Base-by-base conservation (phyloP, 2,113 vertebrate genomes). In the Macquaria ambigua region DNA sequence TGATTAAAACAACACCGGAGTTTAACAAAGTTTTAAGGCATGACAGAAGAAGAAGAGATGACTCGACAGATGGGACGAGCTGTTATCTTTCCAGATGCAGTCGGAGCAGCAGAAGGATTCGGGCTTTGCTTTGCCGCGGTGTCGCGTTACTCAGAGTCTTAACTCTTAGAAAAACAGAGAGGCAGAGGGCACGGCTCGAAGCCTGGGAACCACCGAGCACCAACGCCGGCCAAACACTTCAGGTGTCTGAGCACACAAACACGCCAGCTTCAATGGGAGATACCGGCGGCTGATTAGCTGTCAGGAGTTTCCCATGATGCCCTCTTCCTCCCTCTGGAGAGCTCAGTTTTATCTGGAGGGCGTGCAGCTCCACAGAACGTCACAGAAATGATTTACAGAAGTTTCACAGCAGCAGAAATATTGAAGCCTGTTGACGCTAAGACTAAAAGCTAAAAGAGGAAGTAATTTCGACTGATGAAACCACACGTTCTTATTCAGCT, bases 201-300 rank as follows among this genome's bases (percentile, higher is more conserved):
- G 79, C 70, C 84, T 90, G 90, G 81, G 88, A 89, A 90, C 80
- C 16, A 0, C 12, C 28, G 83, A 61, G 52, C 50, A 0, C 23
- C 70, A 39, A n/a, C n/a, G 9, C 37, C 7, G 37, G 20, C 20
- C 73, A 77, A 87, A 82, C 82, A 64, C 85, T n/a, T 74, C 61
- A 81, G 83, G 90, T 90, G 85, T 91, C 86, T 85, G 81, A 88
- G 28, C 87, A 92, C 77, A 93, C 68, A 91, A 92, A 90, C 81
- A 78, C 7, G 1, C 25, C 21, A 15, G 70, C 75, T 64, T 81
- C 74, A 59, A n/a, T 43, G 46, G 76, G 41, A 48, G 61, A 59
- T 62, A 76, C 15, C 62, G 61, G 52, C 31, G 18, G 56, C 59
- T 34, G 39, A 55, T 62, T 25, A 48, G 71, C 39, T 39, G 52